Percentiles rank a stretch among this genome's conserved stretches.
Conservation (phyloP, 2,113 vertebrate genomes). For the Ptychochromis oligacanthus region DNA sequence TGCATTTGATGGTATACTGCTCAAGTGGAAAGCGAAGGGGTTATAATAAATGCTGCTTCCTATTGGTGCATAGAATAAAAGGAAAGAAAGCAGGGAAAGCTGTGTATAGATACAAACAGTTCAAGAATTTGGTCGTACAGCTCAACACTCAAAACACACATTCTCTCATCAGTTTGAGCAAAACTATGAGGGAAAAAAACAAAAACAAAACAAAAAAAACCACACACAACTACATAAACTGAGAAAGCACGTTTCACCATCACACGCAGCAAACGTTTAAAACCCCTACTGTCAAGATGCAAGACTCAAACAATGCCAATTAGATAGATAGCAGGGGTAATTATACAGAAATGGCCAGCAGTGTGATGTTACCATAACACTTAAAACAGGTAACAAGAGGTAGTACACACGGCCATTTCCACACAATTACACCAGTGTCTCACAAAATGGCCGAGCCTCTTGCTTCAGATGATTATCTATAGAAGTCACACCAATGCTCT, state of each 20-base stretch:
- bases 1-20: conserved; percentile 27
- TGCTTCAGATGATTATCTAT: conserved; percentile 23
- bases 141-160: conserved; percentile 55
- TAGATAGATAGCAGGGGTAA: conserved; percentile 70
- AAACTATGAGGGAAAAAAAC: conserved; percentile 19
- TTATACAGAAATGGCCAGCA: conserved; percentile 83
- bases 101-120: conserved; percentile 45
- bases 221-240: conserved; percentile 29
- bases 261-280: conserved; percentile 48
- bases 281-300: conserved; percentile 50
- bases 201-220: background rate
- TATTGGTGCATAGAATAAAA: conserved; percentile 67
- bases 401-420: conserved; percentile 83
- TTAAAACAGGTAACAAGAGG: conserved; percentile 85
- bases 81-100: conserved; percentile 37
- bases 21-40: background rate
- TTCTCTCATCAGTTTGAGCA: conserved; percentile 37
- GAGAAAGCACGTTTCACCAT: conserved; percentile 38
- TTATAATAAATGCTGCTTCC: conserved; percentile 18
- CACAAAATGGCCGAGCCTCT: conserved; percentile 58
- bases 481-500: conserved; percentile 59
- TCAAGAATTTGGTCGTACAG: conserved; percentile 69
- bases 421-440: conserved; percentile 77
- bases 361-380: conserved; percentile 84
- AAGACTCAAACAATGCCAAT: conserved; percentile 62